phyloP scores from a whole-genome alignment of 2,797 vertebrate genomes.

The Microcaecilia unicolor region DNA sequence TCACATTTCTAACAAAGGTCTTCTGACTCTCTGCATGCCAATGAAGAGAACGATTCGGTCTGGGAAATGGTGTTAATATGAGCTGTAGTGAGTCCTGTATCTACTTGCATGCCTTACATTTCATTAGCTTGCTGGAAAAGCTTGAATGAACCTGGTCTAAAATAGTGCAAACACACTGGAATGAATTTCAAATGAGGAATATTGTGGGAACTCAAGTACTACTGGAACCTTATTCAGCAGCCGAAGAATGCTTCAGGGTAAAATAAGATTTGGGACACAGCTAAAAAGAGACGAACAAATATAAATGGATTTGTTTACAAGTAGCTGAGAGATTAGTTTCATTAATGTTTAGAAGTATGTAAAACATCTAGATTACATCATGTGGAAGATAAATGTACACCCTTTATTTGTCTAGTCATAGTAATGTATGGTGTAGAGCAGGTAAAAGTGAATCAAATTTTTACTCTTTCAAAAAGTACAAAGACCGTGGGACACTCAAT shows the following conservation, averaged over 20 bases:
- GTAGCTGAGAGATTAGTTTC: neutral
- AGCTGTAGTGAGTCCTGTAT: constrained; percentile 15
- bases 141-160: no score
- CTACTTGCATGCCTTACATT: constrained; percentile 14
- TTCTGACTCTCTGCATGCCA: constrained; percentile 9
- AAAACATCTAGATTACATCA: no score
- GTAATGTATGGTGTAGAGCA: no score
- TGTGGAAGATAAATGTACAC: no score
- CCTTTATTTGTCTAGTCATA: no score
- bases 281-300: neutral
- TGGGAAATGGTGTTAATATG: constrained; percentile 15
- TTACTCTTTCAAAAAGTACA: no score
- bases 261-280: constrained; percentile 6
- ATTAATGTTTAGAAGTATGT: no score
- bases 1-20: constrained; percentile 23
- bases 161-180: constrained; percentile 25
- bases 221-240: neutral
- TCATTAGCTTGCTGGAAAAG: constrained; percentile 21
- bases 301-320: neutral
- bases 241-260: constrained; percentile 2
- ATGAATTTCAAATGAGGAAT: constrained; percentile 21
- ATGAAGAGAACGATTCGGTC: constrained; percentile 21
- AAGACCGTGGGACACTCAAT: no score
- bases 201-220: neutral
- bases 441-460: no score